phyloP scores from a whole-genome alignment of 2,888 invertebrate genomes.

The Operophtera brumata region DNA sequence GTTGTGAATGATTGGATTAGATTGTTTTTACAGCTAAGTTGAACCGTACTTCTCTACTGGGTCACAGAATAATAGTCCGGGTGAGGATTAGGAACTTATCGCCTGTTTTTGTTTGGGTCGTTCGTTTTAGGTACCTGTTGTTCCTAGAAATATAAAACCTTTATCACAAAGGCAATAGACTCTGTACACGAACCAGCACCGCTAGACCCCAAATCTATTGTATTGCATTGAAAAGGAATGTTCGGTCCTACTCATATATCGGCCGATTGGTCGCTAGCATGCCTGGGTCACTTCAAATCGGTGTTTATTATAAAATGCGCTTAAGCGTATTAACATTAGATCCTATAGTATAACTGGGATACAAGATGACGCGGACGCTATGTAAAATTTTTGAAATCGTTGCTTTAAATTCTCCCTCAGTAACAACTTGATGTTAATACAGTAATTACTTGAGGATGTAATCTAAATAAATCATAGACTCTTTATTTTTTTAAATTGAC shows the following conservation, averaged over 20 bases:
- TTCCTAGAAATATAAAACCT: slow-evolving; percentile 13
- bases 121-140: neutral
- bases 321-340: neutral
- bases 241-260: slow-evolving; percentile 44
- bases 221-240: slow-evolving; percentile 46
- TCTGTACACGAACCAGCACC: slow-evolving; percentile 31
- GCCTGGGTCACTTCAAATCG: neutral
- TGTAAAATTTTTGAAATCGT: no score
- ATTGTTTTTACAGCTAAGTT: no score
- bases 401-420: no score
- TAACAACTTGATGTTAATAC: no score
- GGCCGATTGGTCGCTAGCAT: slow-evolving; percentile 34
- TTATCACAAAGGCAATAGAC: slow-evolving; percentile 1
- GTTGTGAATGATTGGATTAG: neutral
- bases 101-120: neutral
- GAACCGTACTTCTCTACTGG: no score
- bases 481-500: no score
- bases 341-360: no score
- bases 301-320: slow-evolving; percentile 1
- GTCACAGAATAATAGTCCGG: no score
- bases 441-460: no score
- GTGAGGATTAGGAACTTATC: no score
- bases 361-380: no score
- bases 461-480: no score
- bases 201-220: slow-evolving; percentile 40